phyloP scores from a whole-genome alignment of 2,888 invertebrate species.

The Steinernema scapterisci region DNA sequence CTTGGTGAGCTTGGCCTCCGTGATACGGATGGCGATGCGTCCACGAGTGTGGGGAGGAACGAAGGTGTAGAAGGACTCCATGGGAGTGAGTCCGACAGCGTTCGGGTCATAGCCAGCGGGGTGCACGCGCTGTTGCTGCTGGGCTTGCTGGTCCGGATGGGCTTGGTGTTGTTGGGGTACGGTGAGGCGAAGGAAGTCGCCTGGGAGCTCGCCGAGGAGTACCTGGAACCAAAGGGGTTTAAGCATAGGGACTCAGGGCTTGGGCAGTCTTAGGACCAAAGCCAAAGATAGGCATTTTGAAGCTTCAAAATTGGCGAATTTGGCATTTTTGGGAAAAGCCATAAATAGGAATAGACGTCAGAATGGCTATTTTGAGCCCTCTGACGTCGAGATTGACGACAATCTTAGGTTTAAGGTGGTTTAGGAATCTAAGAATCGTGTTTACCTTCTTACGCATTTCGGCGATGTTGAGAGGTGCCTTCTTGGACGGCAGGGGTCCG shows the following conservation, averaged over 20 bases:
- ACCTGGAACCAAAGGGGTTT: conserved; percentile 41
- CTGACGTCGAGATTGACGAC: no score
- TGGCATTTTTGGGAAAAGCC: no score
- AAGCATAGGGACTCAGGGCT: no score
- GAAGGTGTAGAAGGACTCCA: conserved; percentile 49
- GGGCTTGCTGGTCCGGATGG: conserved; percentile 34
- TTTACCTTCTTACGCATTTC: conserved; percentile 17
- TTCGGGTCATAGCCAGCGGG: conserved; percentile 17
- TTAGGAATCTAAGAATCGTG: no score
- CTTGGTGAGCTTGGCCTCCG: conserved; percentile 64
- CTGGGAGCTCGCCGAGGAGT: conserved; percentile 54
- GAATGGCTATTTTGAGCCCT: no score
- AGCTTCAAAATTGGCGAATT: no score
- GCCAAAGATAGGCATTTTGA: no score
- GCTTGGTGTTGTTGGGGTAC: conserved; percentile 35
- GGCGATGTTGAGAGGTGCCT: conserved; percentile 12
- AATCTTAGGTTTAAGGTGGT: no score
- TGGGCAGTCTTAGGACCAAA: no score
- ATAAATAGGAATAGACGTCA: no score
- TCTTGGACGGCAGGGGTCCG: conserved; percentile 12
- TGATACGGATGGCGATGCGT: conserved; percentile 53
- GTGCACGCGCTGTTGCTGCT: not conserved
- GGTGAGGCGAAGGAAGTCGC: conserved; percentile 57
- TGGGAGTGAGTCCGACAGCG: conserved; percentile 2
- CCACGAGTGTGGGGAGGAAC: conserved; percentile 68